Conservation (phyloP, 2,797 vertebrate species). For the Uromys caudimaculatus region DNA sequence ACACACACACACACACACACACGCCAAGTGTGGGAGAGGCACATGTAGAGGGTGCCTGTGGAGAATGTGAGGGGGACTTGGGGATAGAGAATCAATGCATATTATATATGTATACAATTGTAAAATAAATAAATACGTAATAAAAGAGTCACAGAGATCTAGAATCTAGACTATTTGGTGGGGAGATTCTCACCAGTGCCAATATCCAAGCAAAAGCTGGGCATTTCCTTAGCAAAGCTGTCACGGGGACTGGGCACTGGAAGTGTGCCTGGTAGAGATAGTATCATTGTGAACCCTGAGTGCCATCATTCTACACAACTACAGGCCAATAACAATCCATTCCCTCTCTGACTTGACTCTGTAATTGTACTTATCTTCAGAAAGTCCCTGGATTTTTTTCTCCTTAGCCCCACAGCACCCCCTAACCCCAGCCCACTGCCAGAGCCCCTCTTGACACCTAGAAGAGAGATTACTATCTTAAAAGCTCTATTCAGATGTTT, state of each 20-base stretch:
- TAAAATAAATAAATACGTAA: neutral
- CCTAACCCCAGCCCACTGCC: neutral
- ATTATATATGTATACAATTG: neutral
- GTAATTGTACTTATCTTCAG: neutral
- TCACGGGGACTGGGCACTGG: neutral
- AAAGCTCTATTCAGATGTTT: neutral
- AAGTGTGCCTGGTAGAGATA: neutral
- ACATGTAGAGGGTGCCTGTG: neutral
- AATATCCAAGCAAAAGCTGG: neutral
- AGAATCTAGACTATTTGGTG: neutral
- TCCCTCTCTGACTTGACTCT: slow-evolving; percentile 14
- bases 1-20: neutral
- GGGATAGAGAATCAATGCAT: neutral
- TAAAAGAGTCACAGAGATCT: neutral
- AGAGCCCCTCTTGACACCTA: neutral
- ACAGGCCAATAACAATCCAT: neutral
- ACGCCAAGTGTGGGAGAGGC: neutral
- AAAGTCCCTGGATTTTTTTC: neutral
- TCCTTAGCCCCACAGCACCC: neutral
- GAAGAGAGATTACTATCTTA: neutral
- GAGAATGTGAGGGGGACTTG: neutral
- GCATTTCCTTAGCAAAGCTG: slow-evolving; percentile 35
- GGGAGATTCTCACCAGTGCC: neutral
- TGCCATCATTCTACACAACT: neutral
- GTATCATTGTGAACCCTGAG: neutral